Percentiles rank a stretch among this genome's conserved stretches.
phyloP scores from a whole-genome alignment of 2,113 vertebrate genomes.

The Electrona antarctica region DNA sequence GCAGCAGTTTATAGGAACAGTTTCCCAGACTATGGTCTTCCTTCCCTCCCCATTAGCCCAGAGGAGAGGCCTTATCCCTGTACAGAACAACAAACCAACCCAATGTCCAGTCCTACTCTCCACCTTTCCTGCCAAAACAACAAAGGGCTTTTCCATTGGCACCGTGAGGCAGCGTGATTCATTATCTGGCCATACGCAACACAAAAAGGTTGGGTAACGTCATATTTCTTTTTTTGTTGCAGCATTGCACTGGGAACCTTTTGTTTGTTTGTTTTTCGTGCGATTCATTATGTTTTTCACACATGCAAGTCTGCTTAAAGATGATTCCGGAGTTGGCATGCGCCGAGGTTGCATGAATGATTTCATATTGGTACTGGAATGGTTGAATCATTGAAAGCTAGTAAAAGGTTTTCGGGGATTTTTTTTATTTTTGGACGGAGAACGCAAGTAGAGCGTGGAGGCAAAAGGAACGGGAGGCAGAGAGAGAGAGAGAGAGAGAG shows the following conservation, averaged over 20 bases:
- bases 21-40: neutral
- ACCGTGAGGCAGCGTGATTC: constrained; percentile 70
- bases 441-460: neutral
- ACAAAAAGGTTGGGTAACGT: constrained; percentile 51
- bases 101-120: constrained; percentile 70
- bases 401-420: neutral
- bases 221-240: constrained; percentile 20
- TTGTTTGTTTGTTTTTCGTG: constrained; percentile 25
- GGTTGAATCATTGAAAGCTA: neutral
- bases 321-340: neutral
- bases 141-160: constrained; percentile 74
- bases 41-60: constrained; percentile 50
- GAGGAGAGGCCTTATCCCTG: constrained; percentile 41
- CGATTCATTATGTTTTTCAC: constrained; percentile 10
- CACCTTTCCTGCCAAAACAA: constrained; percentile 72
- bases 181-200: constrained; percentile 56
- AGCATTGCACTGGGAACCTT: constrained; percentile 34
- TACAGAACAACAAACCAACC: constrained; percentile 60
- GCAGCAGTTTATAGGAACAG: neutral
- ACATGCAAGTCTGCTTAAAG: constrained; percentile 1
- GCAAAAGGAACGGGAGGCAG: neutral
- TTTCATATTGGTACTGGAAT: neutral
- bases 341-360: constrained; percentile 1
- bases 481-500: neutral
- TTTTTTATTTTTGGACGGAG: neutral